Evolutionary conservation across 2,888 invertebrate genomes (phyloP), one percentile per base, ranked within the genome.

Genomic region (Cabera pusaria): DNA sequence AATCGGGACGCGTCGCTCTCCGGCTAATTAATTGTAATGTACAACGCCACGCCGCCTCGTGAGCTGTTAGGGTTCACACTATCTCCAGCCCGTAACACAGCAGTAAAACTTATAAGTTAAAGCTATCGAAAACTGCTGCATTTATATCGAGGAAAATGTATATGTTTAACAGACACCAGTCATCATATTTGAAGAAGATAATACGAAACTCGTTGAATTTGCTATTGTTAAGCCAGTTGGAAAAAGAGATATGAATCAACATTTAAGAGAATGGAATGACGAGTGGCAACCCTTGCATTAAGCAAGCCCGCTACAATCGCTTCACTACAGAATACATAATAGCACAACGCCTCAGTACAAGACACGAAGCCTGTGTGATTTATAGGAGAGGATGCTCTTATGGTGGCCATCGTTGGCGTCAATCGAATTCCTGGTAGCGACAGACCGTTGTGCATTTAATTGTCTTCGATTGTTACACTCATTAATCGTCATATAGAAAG

Each of bases 21-120:
- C 55, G 48, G 45, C 49, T 61, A 57, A 65, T 67, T 62, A 69
- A 74, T 77, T 80, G 71, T 72, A 69, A 77, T 78, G 72, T 72
- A 68, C 64, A 66, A 63, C 63, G 62, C 68, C 59, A 56, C 49
- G 62, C 68, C 59, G 56, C 49, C 58, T 65, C 68, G 58, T 67
- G 65, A 67, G 67, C 65, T 7, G 0, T 7, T 32, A 41, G 35
- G 41, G 41, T 14, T 42, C 31, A 6, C 25, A 23, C n/a, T n/a
- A n/a, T n/a, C n/a, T n/a, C n/a, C n/a, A n/a, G n/a, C n/a, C n/a
- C n/a, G n/a, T n/a, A n/a, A n/a, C n/a, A n/a, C n/a, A n/a, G n/a
- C n/a, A n/a, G n/a, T n/a, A n/a, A n/a, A n/a, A n/a, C n/a, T n/a
- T n/a, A n/a, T n/a, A n/a, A n/a, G n/a, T n/a, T n/a, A n/a, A n/a